Base-by-base conservation (phyloP, 2,888 invertebrate species). In the Crematogaster levior region DNA sequence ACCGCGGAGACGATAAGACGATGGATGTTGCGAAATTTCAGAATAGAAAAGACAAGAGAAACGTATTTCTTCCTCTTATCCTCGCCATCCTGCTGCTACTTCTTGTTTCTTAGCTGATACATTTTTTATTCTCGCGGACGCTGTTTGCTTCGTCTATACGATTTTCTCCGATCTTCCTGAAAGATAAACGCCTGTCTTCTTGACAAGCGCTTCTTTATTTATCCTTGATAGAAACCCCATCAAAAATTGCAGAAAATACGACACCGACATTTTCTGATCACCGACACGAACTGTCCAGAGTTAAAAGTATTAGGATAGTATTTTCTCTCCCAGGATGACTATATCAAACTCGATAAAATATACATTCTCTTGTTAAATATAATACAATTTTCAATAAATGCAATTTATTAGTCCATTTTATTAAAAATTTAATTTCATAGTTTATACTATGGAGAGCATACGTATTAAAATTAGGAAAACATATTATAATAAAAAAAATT, bases 121-220 rank as follows among this genome's bases (percentile, higher is more conserved):
- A 86, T 86, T 86, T 85, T 86, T 86, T 86, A 82, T 87, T 66
- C 84, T 34, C 24, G 34, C n/a, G 77, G 66, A 74, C 61, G 77
- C n/a, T 21, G 27, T 34, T 83, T 61, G 43, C 48, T 18, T 70
- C 48, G 27, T 21, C 46, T 70, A 56, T 43, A 51, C 77, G 77
- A 65, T 75, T 63, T 51, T 40, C 46, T 5, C 60, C 30, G 73
- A 74, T 74, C 77, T 70, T 43, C 34, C 24, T 43, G 56, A 68
- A 43, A 68, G 77, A 79, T 79, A 68, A 70, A 70, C 56, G 56
- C 56, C 56, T 56, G 15, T 70, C 70, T 58, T 68, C 24, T 56
- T 77, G 77, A 77, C 77, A 70, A 46, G 70, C 56, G 43, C n/a
- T 79, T 56, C 53, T 77, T 79, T 79, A 79, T 79, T 79, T 68